phyloP scores from a whole-genome alignment of 2,888 invertebrate genomes.

The Morpho deidamia region DNA sequence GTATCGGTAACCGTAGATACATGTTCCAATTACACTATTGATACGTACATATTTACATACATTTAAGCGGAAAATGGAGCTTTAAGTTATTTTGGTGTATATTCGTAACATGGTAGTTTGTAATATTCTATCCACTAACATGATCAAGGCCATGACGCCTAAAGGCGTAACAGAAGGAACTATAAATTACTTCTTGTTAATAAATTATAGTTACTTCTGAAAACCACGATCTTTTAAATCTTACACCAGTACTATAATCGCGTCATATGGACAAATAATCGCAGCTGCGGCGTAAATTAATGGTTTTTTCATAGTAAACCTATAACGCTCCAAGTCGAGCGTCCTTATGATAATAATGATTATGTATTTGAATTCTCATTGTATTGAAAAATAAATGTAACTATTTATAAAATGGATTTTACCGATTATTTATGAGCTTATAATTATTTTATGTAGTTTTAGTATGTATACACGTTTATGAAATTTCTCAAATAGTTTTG shows the following conservation, averaged over 20 bases:
- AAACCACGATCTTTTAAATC: no score
- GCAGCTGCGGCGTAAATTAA: neutral
- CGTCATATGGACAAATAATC: neutral
- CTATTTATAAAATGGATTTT: conserved; percentile 21
- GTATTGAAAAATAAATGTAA: conserved; percentile 13
- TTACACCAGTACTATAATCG: neutral
- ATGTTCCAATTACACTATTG: no score
- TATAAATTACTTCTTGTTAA: no score
- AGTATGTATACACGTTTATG: conserved; percentile 38
- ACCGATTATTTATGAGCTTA: conserved; percentile 35
- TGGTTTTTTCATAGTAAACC: neutral
- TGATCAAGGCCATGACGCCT: no score
- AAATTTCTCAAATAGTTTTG: conserved; percentile 53
- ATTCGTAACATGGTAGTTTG: conserved; percentile 1
- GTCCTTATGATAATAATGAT: conserved; percentile 1
- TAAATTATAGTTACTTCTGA: no score
- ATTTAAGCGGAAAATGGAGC: no score
- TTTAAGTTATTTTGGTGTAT: no score
- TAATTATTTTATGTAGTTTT: conserved; percentile 41
- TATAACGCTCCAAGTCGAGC: neutral
- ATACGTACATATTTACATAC: no score
- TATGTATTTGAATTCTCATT: conserved; percentile 16
- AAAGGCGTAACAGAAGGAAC: no score
- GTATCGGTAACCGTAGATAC: no score
- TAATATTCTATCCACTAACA: no score